Base-by-base conservation (phyloP, 2,113 vertebrate species). In the Corythaixoides concolor region DNA sequence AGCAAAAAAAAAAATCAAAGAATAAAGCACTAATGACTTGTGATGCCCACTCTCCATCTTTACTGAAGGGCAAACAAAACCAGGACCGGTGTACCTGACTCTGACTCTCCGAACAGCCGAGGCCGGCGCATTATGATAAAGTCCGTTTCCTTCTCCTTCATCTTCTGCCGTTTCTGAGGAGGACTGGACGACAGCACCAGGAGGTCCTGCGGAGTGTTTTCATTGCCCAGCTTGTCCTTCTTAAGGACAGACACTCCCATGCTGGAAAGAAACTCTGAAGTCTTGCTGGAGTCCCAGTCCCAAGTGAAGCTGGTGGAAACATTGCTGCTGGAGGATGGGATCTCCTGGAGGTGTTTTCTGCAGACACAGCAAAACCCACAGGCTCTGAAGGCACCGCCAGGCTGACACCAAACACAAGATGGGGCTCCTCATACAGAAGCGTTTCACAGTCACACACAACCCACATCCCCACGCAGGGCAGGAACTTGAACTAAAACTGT, bases 141-240 rank as follows among this genome's bases (percentile, higher is more conserved):
- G 16, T 96, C 94, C 20, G 98, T 98, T 9, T 99, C 97, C 98
- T 98, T 82, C 83, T 98, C 97, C 96, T 98, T 93, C 77, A 88
- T 70, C 58, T 97, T 93, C 93, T 96, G 98, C 7, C 98, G 96
- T 59, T 99, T 99, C 37, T 93, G 97, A 2, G 97, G 97, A 2
- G 98, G 98, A 33, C 58, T 53, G 74, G 98, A 73, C 5, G 94
- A 96, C 6, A 96, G 94, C 75, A 98, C 92, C 39, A 98, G 98
- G 41, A 98, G 88, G 28, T 99, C 99, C 43, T 98, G 98, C 0
- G 98, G 99, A 0, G 98, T 98, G 91, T 98, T 99, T n/a, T 99
- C 99, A 5, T 96, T 96, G 78, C 98, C 98, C 81, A 97, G 94
- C 12, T 97, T 97, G 43, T 99, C 98, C 3, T 97, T 98, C 76